These are phyloP conservation scores for Echinops telfairi DNA, from an alignment of 2,113 vertebrate genomes.

Conservation along the genomic window DNA sequence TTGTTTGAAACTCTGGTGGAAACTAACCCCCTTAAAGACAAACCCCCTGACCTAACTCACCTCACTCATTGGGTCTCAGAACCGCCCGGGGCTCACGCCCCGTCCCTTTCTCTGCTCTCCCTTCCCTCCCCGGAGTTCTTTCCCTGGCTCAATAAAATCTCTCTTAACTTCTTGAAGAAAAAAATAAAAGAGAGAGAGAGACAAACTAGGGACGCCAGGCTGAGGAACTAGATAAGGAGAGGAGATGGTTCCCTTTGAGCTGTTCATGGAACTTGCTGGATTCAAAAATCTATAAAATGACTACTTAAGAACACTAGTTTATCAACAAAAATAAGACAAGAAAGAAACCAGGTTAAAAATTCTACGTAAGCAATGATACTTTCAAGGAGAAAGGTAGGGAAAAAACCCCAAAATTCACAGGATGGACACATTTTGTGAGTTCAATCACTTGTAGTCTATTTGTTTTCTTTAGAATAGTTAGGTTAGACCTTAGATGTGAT, in stretches of 20 bases:
- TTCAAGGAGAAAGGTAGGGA: background rate
- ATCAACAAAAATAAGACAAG: background rate
- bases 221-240: background rate
- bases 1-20: background rate
- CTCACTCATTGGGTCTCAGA: no score
- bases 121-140: no score
- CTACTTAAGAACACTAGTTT: background rate
- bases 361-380: background rate
- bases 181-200: no score
- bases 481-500: slow-evolving; percentile 38
- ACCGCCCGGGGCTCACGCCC: no score
- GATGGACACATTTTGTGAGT: background rate
- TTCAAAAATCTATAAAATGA: background rate
- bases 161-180: no score
- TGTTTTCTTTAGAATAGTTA: background rate
- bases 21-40: slow-evolving; percentile 27
- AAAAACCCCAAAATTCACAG: background rate
- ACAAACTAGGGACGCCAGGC: background rate
- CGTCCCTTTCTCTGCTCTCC: no score
- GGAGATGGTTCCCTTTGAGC: background rate
- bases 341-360: slow-evolving; percentile 2
- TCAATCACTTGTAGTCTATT: background rate
- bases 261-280: slow-evolving; percentile 35
- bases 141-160: no score
- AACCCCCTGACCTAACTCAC: no score